phyloP scores from a whole-genome alignment of 2,888 invertebrate species.

The Campoplex capitator region DNA sequence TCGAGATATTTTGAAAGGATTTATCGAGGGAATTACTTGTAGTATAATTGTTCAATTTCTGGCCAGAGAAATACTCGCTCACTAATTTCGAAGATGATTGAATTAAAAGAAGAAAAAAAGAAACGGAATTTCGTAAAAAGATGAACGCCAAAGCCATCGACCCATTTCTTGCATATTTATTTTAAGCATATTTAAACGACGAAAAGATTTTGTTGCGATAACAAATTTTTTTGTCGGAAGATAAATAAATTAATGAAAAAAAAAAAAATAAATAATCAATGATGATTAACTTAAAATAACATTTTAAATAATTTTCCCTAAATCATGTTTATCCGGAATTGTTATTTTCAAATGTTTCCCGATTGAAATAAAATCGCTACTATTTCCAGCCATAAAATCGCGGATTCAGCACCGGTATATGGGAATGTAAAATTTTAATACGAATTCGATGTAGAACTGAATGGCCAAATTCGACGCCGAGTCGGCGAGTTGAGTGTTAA shows the following conservation, averaged over 20 bases:
- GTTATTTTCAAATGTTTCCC: not conserved
- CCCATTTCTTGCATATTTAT: conserved; percentile 1
- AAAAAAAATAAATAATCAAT: conserved; percentile 1
- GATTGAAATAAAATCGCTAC: not conserved
- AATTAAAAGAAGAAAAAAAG: not conserved
- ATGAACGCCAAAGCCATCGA: not conserved
- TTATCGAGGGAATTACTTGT: too few species aligned
- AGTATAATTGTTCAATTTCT: too few species aligned
- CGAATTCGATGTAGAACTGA: conserved; percentile 13
- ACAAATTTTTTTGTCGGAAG: not conserved
- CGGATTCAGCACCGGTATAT: not conserved
- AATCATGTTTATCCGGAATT: not conserved
- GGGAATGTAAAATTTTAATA: not conserved
- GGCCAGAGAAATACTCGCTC: too few species aligned
- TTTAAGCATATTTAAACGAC: not conserved
- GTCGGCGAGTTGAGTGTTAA: conserved; percentile 8
- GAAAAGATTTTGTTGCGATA: not conserved
- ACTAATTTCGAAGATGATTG: not conserved
- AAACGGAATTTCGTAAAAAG: too few species aligned
- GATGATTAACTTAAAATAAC: not conserved
- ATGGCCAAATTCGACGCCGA: conserved; percentile 9
- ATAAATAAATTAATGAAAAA: not conserved
- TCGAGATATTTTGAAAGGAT: too few species aligned
- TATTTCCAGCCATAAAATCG: not conserved
- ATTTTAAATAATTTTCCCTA: not conserved